A percentile compares a stretch with the other conserved stretches of the same genome.
These are phyloP conservation scores for Linurgus olivaceus DNA, from an alignment of 2,797 vertebrate species.

Conservation along the genomic window DNA sequence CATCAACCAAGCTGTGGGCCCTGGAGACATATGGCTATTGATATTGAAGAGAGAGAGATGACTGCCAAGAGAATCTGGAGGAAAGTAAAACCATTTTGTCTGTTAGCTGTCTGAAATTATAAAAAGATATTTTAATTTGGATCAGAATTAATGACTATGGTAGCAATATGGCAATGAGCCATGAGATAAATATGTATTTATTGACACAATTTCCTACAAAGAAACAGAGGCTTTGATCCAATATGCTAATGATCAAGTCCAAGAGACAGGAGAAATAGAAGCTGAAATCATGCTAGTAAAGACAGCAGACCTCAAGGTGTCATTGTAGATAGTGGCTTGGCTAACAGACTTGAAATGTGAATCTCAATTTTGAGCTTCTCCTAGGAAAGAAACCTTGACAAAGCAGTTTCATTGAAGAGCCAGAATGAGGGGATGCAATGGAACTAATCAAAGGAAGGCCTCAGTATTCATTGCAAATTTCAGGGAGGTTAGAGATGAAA, in stretches of 20 bases:
- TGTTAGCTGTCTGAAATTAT: background rate
- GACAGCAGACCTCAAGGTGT: background rate
- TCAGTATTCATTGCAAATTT: background rate
- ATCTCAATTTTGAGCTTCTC: background rate
- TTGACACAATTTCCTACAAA: background rate
- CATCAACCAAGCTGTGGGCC: background rate
- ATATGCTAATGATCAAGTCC: background rate
- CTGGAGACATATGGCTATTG: background rate
- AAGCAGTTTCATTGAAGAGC: background rate
- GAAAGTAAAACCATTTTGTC: background rate
- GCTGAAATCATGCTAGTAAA: background rate
- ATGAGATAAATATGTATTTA: background rate
- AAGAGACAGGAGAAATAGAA: background rate
- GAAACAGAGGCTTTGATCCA: background rate
- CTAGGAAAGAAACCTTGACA: background rate
- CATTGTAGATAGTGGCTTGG: background rate
- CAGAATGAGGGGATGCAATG: background rate
- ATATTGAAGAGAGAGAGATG: background rate
- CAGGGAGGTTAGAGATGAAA: background rate
- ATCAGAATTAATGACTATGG: background rate
- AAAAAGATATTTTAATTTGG: background rate
- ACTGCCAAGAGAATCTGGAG: background rate
- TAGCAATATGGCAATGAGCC: background rate
- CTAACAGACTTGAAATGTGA: background rate
- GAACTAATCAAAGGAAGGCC: background rate